A percentile compares a stretch with the other conserved stretches of the same genome.
Conservation (phyloP, 2,888 invertebrate species). For the Melanargia galathea region DNA sequence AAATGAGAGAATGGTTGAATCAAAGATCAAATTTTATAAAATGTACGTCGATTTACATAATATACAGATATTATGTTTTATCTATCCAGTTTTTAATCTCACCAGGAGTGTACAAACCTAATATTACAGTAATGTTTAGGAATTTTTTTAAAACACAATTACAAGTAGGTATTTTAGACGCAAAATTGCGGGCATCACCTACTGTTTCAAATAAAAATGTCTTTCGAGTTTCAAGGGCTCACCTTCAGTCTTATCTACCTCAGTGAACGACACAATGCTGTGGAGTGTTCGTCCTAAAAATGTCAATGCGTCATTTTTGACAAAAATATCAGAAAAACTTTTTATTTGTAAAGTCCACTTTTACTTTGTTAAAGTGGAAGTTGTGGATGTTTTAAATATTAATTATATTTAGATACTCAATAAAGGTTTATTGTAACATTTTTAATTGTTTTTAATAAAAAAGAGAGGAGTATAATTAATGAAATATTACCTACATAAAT, state of each 20-base stretch:
- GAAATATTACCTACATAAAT: too few species aligned
- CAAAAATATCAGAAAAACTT: background rate
- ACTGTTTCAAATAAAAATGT: background rate
- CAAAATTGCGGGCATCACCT: background rate
- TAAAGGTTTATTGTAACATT: too few species aligned
- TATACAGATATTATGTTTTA: too few species aligned
- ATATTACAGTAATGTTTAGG: background rate
- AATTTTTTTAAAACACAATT: too few species aligned
- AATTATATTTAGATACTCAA: too few species aligned
- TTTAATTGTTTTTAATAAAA: too few species aligned
- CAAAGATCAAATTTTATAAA: background rate
- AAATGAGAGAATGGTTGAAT: background rate
- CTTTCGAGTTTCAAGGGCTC: background rate
- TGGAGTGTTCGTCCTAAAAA: slow-evolving; percentile 30
- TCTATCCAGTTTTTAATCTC: too few species aligned
- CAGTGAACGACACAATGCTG: slow-evolving; percentile 17
- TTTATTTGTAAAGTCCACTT: too few species aligned
- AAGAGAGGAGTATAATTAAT: too few species aligned
- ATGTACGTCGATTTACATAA: background rate
- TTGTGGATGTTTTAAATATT: too few species aligned
- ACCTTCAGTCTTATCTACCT: background rate
- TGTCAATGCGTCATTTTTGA: slow-evolving; percentile 34
- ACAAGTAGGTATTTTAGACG: too few species aligned
- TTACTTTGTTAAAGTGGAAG: too few species aligned
- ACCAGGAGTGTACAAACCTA: background rate